phyloP scores from a whole-genome alignment of 2,888 invertebrate species.

The Exocentrus adspersus region DNA sequence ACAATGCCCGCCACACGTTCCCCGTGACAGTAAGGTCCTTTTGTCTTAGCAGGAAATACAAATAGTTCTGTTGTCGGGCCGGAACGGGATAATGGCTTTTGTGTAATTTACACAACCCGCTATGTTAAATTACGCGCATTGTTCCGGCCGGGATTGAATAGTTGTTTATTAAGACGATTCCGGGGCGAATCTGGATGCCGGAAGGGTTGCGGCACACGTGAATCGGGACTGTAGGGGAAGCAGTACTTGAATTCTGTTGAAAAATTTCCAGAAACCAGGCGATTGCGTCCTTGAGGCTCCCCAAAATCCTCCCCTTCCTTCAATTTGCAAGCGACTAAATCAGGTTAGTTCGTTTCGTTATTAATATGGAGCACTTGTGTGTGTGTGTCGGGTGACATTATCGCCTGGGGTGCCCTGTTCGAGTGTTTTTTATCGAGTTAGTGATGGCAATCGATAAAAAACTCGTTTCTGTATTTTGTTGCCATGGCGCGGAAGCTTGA shows the following conservation, averaged over 20 bases:
- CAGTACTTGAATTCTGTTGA: too few relatives aligned
- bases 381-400: constrained; percentile 17
- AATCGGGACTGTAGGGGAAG: too few relatives aligned
- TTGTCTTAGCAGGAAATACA: constrained; percentile 28
- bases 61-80: constrained; percentile 26
- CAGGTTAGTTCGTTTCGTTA: constrained; percentile 7
- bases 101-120: constrained; percentile 17
- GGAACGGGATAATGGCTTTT: constrained; percentile 27
- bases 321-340: constrained; percentile 8
- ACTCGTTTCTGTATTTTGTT: background rate
- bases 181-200: background rate
- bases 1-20: constrained; percentile 24
- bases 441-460: constrained; percentile 20
- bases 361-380: constrained; percentile 18
- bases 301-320: background rate
- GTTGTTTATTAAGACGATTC: constrained; percentile 17
- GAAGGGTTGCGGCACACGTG: too few relatives aligned
- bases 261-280: too few relatives aligned
- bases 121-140: constrained; percentile 25
- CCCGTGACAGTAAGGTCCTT: constrained; percentile 26
- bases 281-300: background rate
- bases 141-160: constrained; percentile 4
- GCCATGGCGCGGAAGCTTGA: too few relatives aligned
- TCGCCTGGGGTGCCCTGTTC: constrained; percentile 8
- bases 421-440: constrained; percentile 21